Percentiles rank a stretch among this genome's conserved stretches.
Evolutionary conservation across 2,113 vertebrate species (phyloP).

Genomic region (Coturnix japonica): DNA sequence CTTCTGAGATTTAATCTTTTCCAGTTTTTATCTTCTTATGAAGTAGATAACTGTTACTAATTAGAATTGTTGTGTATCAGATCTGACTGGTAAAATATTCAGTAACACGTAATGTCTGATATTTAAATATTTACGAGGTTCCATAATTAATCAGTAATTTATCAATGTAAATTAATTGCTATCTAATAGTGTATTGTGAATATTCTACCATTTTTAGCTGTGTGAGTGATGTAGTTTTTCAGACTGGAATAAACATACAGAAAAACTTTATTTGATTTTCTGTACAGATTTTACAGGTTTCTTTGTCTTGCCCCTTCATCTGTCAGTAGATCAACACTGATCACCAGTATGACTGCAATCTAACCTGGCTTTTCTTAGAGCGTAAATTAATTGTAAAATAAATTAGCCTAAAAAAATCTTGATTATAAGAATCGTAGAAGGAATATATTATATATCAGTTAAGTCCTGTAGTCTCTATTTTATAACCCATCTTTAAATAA

Average conservation of each 20-base stretch:
- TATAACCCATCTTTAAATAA: not conserved
- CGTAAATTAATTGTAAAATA: not conserved
- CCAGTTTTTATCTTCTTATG: not conserved
- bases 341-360: not conserved
- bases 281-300: not conserved
- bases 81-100: not conserved
- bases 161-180: not conserved
- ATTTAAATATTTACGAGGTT: not conserved
- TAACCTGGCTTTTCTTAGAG: not conserved
- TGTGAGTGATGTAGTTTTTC: not conserved
- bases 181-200: not conserved
- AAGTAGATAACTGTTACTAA: not conserved
- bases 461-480: not conserved
- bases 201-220: not conserved
- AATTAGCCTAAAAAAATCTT: not conserved
- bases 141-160: not conserved
- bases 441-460: not conserved
- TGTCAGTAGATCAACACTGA: not conserved
- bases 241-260: fast-evolving
- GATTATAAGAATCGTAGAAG: not conserved
- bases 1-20: not conserved
- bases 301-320: not conserved
- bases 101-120: not conserved
- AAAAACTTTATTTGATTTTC: not conserved
- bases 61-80: not conserved